Base-by-base conservation (phyloP, 2,888 invertebrate genomes). In the Chironomus riparius region DNA sequence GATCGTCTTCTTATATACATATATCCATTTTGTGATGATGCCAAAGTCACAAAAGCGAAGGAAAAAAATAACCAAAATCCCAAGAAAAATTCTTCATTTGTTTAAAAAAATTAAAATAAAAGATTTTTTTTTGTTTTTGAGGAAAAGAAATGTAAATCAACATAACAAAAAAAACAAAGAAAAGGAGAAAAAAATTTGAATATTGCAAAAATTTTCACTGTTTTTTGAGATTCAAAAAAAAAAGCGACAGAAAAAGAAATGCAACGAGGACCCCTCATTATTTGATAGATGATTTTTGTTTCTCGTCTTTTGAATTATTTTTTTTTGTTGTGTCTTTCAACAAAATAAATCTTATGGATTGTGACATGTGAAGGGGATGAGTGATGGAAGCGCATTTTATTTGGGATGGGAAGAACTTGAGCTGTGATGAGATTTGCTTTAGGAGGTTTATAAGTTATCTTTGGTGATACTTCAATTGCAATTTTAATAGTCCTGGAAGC, bases 221-320 rank as follows among this genome's bases (percentile, higher is more conserved):
- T 65, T n/a, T n/a, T n/a, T n/a, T 4, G 10, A 22, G 65, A 12
- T 21, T 18, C 18, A 65, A 21, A 18, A 62, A n/a, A n/a, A 6
- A 22, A 22, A 65, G 65, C n/a, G 22, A 21, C 12, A 18, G 22
- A 65, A 22, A 65, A 21, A 65, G 38, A 38, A 38, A 38, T 21
- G 13, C 22, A 22, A 21, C 18, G 22, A 70, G 24, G 18, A 47
- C 18, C 48, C 71, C 71, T 71, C 71, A 71, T 71, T 71, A 71
- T 71, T 71, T 71, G 71, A 71, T 71, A 71, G 71, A 71, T 71
- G 71, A 71, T 71, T 71, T 71, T 38, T 13, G n/a, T 56, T 71
- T 56, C 56, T 6, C n/a, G 1, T 18, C n/a, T 56, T 56, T 18
- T 18, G 18, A 56, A 56, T 56, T n/a, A n/a, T 50, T 15, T 15